These are phyloP conservation scores for Himantopus leucocephalus DNA, from an alignment of 2,113 vertebrate species.

Conservation along the genomic window DNA sequence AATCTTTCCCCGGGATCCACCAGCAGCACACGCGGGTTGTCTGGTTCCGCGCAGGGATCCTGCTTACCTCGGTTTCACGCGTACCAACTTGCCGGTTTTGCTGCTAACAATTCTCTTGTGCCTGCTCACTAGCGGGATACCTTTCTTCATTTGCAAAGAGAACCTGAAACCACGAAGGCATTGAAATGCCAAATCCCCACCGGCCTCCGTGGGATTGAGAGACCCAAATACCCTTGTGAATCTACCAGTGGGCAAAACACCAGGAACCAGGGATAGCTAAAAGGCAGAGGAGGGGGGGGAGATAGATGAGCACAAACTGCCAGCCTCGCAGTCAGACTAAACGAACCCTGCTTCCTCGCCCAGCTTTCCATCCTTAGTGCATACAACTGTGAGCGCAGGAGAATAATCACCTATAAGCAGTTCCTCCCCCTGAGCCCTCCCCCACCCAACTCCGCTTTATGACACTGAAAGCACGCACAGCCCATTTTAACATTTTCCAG, in stretches of 20 bases:
- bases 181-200: neutral
- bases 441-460: neutral
- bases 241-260: neutral
- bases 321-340: neutral
- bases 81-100: neutral
- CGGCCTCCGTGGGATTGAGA: neutral
- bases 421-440: neutral
- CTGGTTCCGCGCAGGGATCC: fast-evolving
- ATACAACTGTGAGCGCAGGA: neutral
- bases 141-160: neutral
- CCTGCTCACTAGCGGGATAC: neutral
- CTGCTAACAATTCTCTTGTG: neutral
- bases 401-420: constrained; percentile 11
- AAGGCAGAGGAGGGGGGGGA: neutral
- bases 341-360: neutral
- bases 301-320: neutral
- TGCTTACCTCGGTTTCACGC: fast-evolving
- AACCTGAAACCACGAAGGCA: neutral
- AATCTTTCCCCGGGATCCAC: neutral
- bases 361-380: neutral
- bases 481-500: constrained; percentile 56
- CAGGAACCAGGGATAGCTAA: neutral
- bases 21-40: fast-evolving
- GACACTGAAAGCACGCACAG: neutral
- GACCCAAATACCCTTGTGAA: neutral